A percentile compares a stretch with the other conserved stretches of the same genome.
phyloP scores from a whole-genome alignment of 2,797 vertebrate species.

The Tenualosa ilisha region DNA sequence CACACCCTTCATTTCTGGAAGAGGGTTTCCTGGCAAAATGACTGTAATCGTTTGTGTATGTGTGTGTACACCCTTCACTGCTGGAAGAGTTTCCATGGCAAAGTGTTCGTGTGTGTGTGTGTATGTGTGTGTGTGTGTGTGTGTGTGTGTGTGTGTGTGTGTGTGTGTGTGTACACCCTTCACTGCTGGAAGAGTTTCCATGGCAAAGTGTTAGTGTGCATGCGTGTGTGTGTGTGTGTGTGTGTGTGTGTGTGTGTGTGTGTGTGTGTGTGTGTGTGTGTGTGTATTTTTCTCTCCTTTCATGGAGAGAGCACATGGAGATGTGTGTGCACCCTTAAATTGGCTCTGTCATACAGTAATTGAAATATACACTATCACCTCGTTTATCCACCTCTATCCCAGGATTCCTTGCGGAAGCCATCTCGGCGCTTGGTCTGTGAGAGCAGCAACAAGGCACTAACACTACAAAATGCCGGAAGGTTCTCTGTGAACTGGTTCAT shows the following conservation, averaged over 20 bases:
- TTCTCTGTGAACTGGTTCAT: constrained; percentile 98
- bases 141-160: no score
- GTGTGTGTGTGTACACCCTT: background rate
- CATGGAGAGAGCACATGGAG: background rate
- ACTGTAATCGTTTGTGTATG: no score
- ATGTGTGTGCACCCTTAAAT: background rate
- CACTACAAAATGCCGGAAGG: constrained; percentile 88
- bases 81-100: no score
- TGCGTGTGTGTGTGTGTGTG: background rate
- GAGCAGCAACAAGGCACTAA: constrained; percentile 87
- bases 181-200: no score
- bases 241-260: background rate
- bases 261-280: background rate
- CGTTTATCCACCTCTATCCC: background rate
- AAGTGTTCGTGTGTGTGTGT: background rate
- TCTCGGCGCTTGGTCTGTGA: constrained; percentile 91
- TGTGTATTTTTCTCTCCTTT: background rate
- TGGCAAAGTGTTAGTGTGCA: no score
- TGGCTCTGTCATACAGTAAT: background rate
- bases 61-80: no score
- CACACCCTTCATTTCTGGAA: no score
- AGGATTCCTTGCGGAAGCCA: constrained; percentile 90
- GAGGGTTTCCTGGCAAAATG: no score
- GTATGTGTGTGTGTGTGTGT: no score
- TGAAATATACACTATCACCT: background rate